Evolutionary conservation across 2,888 invertebrate genomes (phyloP).

Genomic region (Hypomecis punctinalis): DNA sequence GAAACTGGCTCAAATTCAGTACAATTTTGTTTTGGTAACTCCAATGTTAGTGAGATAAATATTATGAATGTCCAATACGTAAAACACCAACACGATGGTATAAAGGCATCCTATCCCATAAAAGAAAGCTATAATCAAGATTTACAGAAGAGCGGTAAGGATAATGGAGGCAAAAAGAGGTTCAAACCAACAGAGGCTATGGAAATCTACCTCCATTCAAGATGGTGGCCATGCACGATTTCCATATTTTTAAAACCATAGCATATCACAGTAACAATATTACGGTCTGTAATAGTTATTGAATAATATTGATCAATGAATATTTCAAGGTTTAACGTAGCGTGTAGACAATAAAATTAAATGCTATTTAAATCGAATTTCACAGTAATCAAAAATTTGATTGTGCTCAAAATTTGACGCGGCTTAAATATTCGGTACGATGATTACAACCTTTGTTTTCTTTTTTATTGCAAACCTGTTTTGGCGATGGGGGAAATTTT

Average conservation of each 20-base stretch:
- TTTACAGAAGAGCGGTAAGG: too few relatives aligned
- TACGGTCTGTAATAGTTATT: constrained; percentile 7
- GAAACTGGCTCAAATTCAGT: too few relatives aligned
- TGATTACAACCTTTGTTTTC: constrained; percentile 5
- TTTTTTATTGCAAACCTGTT: neutral
- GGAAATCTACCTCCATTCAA: too few relatives aligned
- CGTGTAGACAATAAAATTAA: constrained; percentile 7
- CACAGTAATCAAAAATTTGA: constrained; percentile 15
- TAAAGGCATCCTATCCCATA: too few relatives aligned
- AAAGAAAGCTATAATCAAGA: too few relatives aligned
- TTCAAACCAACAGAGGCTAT: too few relatives aligned
- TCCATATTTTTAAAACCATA: neutral
- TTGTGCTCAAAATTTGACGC: constrained; percentile 7
- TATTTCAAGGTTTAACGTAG: constrained; percentile 23
- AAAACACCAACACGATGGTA: too few relatives aligned
- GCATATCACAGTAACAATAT: constrained; percentile 6
- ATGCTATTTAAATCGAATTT: constrained; percentile 19
- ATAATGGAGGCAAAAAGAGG: too few relatives aligned
- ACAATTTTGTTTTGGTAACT: too few relatives aligned
- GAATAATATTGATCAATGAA: constrained; percentile 15
- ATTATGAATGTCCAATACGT: too few relatives aligned
- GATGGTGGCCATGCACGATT: neutral
- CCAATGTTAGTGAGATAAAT: too few relatives aligned
- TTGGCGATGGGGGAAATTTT: too few relatives aligned
- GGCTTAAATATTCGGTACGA: neutral